Evolutionary conservation across 2,797 vertebrate genomes (phyloP).

Genomic region (Glossophaga mutica): DNA sequence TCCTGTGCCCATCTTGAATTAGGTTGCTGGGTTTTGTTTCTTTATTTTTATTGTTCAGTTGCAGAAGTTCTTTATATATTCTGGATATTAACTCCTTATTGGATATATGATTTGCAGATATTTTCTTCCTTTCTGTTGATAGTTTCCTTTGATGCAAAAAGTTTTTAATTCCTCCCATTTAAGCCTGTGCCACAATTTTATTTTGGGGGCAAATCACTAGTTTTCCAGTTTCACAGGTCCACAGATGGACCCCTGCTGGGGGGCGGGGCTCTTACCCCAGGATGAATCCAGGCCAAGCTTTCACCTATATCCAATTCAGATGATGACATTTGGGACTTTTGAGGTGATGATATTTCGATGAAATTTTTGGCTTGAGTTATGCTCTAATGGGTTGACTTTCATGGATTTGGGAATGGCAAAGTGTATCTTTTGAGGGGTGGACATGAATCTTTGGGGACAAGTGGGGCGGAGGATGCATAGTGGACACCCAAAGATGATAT

Average conservation of each 20-base stretch:
- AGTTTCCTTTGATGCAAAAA: neutral
- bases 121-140: neutral
- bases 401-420: neutral
- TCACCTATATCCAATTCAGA: neutral
- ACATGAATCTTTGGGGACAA: neutral
- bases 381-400: neutral
- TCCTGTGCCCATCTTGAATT: neutral
- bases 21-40: neutral
- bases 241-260: too few species aligned
- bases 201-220: neutral
- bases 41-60: neutral
- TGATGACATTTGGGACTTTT: neutral
- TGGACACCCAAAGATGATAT: neutral
- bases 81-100: neutral
- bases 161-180: neutral
- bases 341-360: neutral
- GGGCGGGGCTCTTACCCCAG: neutral
- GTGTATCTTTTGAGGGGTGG: neutral
- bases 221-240: neutral
- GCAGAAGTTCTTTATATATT: neutral
- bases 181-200: neutral
- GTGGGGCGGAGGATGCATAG: neutral
- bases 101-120: neutral
- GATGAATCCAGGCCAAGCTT: neutral
- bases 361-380: neutral